These are phyloP conservation scores for Scomber scombrus DNA, from an alignment of 2,113 vertebrate species.

Conservation along the genomic window DNA sequence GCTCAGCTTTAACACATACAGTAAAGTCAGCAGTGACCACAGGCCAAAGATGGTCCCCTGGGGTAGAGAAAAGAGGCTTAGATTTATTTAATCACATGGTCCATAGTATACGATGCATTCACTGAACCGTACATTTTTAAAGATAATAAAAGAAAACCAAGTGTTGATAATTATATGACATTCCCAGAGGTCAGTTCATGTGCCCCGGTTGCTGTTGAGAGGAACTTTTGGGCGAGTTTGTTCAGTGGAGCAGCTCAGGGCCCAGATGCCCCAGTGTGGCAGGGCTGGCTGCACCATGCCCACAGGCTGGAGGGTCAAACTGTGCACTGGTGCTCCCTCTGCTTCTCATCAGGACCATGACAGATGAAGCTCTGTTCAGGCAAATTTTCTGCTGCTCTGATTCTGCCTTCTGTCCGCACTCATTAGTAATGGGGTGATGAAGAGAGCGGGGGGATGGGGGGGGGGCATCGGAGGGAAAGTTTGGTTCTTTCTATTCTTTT, in stretches of 20 bases:
- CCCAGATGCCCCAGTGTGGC: constrained; percentile 59
- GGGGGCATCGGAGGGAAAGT: constrained; percentile 57
- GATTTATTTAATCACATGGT: background rate
- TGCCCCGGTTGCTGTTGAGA: constrained; percentile 33
- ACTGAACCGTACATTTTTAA: no score
- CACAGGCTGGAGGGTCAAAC: constrained; percentile 59
- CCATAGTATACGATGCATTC: background rate
- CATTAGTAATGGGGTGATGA: constrained; percentile 72
- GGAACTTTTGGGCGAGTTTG: constrained; percentile 71
- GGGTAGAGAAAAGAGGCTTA: background rate
- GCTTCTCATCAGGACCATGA: constrained; percentile 75
- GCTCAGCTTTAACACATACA: no score
- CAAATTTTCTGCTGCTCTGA: constrained; percentile 83
- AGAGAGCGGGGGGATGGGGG: constrained; percentile 9
- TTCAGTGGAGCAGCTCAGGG: constrained; percentile 70
- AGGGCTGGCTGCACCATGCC: constrained; percentile 48
- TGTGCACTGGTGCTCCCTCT: constrained; percentile 70
- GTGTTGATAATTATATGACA: background rate
- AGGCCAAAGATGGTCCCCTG: no score
- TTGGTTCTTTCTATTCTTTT: constrained; percentile 52
- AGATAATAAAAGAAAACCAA: no score
- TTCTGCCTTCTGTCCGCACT: constrained; percentile 80
- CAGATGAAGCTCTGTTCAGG: constrained; percentile 83
- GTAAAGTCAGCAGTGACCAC: background rate
- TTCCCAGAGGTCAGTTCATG: background rate